Base-by-base conservation (phyloP, 2,888 invertebrate species). In the Idaea aversata region DNA sequence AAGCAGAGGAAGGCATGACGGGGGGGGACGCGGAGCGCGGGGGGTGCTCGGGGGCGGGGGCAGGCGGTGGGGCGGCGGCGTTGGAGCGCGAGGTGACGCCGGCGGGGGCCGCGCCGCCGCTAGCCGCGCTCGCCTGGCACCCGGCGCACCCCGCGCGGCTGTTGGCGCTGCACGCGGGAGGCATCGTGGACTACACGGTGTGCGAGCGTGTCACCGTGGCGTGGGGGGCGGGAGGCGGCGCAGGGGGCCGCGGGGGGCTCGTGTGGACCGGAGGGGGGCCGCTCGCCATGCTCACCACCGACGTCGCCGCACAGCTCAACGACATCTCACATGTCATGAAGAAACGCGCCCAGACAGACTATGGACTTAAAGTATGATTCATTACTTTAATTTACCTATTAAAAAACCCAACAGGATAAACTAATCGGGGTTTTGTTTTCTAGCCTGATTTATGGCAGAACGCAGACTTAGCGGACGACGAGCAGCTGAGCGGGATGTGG, bases 101-200 rank as follows among this genome's bases (percentile, higher is more conserved):
- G 63, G 89, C 86, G 62, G 64, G 64, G 65, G 67, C 76, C 65
- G 72, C 78, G 97, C 34, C 94, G 95, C 70, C 82, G 68, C 79
- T 98, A 15, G 95, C 96, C 10, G 96, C 97, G 68, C 97, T 97
- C 86, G 95, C 96, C 57, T 99, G 99, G 98, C 98, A 99, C 89
- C 96, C 97, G 1, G 93, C 93, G 5, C 95, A 97, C 79, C 96
- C 96, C 84, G 97, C 97, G 79, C 90, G 97, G 47, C 90, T 98
- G 72, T 88, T 98, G 63, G 95, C 96, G 0, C 94, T 64, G 61
- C 66, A 57, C 5, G 59, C 85, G 94, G 96, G 95, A 59, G 84
- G 88, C 15, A 88, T 97, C 58, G 94, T 94, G 59, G 97, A 97
- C 88, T 95, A 96, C 80, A 95, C 94, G 47, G 96, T 98, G 70